These are phyloP conservation scores for Podarcis cretensis DNA, from an alignment of 2,113 vertebrate species.

Conservation along the genomic window DNA sequence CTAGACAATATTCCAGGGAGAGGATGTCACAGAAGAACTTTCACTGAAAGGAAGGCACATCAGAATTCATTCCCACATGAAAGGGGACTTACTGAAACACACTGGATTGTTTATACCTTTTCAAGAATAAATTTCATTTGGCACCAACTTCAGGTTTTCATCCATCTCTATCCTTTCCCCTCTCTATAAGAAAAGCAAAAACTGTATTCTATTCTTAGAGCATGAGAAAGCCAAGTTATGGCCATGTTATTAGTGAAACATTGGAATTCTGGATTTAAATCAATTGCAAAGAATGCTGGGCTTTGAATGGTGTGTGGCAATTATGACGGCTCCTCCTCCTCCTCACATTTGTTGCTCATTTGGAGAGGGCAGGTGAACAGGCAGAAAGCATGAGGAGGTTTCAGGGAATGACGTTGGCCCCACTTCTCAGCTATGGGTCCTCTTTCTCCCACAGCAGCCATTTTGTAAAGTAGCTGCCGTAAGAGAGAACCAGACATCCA, in stretches of 20 bases:
- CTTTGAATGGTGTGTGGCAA: neutral
- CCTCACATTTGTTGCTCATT: neutral
- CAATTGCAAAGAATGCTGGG: neutral
- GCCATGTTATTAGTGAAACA: neutral
- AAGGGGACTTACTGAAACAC: neutral
- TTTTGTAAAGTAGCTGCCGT: neutral
- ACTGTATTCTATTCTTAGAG: neutral
- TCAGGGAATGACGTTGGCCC: neutral
- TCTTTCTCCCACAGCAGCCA: neutral
- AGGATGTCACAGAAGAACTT: neutral
- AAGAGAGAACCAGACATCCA: neutral
- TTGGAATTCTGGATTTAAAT: neutral
- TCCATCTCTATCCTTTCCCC: neutral
- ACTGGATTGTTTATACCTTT: neutral
- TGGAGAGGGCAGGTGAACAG: neutral
- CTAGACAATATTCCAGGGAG: neutral
- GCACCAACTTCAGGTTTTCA: neutral
- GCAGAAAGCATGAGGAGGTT: neutral
- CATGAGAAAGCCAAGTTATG: neutral
- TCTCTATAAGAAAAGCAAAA: neutral
- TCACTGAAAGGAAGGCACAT: neutral
- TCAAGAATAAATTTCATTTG: neutral
- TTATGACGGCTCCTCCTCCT: neutral
- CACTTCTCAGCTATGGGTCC: neutral
- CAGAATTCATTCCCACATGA: neutral